Percentiles rank a stretch among this genome's conserved stretches.
phyloP scores from a whole-genome alignment of 2,797 vertebrate genomes.

The Enteromius fasciolatus region DNA sequence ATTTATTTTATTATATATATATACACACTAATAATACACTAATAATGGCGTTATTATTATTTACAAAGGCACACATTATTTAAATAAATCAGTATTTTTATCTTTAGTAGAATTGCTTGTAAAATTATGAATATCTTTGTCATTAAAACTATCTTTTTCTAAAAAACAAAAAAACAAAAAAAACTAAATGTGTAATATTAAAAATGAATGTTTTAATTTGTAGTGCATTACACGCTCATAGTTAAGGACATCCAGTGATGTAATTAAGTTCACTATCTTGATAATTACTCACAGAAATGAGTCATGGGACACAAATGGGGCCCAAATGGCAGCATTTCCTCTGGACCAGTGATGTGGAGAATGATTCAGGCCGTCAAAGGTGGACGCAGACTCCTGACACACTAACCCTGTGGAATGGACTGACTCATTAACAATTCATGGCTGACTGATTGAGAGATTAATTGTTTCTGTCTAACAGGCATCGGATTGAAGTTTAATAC shows the following conservation, averaged over 20 bases:
- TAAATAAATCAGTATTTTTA: not conserved
- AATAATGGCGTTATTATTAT: not conserved
- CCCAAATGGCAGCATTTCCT: slow-evolving; percentile 7
- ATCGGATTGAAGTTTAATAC: slow-evolving; percentile 62
- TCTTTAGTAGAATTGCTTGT: not conserved
- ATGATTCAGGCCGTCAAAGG: slow-evolving; percentile 6
- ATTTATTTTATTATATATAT: too few species aligned
- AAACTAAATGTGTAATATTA: not conserved
- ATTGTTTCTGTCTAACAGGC: slow-evolving; percentile 65
- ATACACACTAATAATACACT: not conserved
- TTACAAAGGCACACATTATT: not conserved
- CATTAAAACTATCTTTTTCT: not conserved
- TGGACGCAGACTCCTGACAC: slow-evolving; percentile 39
- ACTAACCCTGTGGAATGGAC: slow-evolving; percentile 63
- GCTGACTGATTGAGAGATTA: slow-evolving; percentile 65
- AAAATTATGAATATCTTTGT: too few species aligned
- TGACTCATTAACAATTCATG: slow-evolving; percentile 68
- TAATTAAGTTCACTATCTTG: slow-evolving; percentile 9
- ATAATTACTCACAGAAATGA: slow-evolving; percentile 1
- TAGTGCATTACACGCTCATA: not conserved
- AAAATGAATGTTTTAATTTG: not conserved
- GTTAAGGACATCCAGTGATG: not conserved
- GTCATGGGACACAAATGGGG: not conserved
- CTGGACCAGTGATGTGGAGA: slow-evolving; percentile 19
- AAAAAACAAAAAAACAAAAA: too few species aligned